phyloP scores from a whole-genome alignment of 2,888 invertebrate species.

The Isoperla grammatica region DNA sequence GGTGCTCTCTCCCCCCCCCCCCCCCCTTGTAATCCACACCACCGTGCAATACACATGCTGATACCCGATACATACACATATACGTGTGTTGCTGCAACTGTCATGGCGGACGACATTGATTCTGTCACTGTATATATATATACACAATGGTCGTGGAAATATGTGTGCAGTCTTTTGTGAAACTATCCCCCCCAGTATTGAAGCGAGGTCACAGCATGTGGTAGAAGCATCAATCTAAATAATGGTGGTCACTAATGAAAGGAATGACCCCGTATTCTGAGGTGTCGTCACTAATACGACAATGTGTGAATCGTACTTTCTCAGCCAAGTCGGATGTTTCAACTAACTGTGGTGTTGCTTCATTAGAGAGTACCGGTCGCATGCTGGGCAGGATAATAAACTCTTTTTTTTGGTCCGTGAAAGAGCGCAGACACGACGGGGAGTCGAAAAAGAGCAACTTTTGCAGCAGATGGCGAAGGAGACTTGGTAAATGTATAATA shows the following conservation, averaged over 20 bases:
- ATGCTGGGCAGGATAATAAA: constrained; percentile 6
- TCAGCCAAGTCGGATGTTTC: constrained; percentile 41
- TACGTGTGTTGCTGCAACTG: constrained; percentile 1
- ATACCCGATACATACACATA: constrained; percentile 10
- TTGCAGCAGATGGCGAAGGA: constrained; percentile 1
- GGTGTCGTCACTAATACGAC: constrained; percentile 47
- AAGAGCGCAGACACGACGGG: constrained; percentile 12
- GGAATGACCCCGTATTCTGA: constrained; percentile 43
- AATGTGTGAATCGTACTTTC: constrained; percentile 48
- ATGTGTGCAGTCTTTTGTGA: background rate
- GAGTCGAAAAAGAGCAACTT: constrained; percentile 1
- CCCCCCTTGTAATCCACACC: no score
- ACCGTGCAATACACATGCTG: background rate
- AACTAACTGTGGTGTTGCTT: constrained; percentile 13
- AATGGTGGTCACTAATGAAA: constrained; percentile 46
- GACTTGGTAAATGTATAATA: no score
- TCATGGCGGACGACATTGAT: constrained; percentile 2
- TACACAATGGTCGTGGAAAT: background rate
- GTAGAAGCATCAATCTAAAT: constrained; percentile 48
- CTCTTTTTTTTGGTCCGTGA: constrained; percentile 13
- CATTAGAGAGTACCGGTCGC: constrained; percentile 13
- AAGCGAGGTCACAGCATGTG: constrained; percentile 28
- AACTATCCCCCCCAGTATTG: constrained; percentile 1
- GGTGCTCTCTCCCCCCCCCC: constrained; percentile 3
- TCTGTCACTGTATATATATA: background rate